Evolutionary conservation across 2,113 vertebrate genomes (phyloP), one percentile per base, ranked within the genome.

Genomic region (Eublepharis macularius): DNA sequence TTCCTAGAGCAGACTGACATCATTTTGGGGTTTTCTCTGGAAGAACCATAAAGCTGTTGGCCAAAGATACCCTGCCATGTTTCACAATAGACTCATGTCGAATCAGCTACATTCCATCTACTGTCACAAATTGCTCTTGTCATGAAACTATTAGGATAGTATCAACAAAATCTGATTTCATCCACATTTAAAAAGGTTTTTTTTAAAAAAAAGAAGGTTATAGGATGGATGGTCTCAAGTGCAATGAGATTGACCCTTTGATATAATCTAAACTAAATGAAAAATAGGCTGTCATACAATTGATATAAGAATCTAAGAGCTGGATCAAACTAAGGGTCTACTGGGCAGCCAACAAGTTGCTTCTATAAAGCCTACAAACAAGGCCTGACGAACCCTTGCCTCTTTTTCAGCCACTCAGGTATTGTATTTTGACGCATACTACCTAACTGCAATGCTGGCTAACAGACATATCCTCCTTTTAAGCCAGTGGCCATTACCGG

Each of bases 91-190:
- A 16, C 36, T 47, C 87, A 13, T 34, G 83, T 63, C 77, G 29
- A 81, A 84, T 72, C 13, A 84, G 16, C 45, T 89, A 10, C 21
- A 41, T 81, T 85, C 89, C 86, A 73, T 82, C 69, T 39, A 75
- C 63, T 80, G 2, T 39, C 24, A 45, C 0, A 2, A 54, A 85
- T 19, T 1, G 0, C 76, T 81, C 41, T 81, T 85, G 76, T 88
- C 69, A 76, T 2, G 68, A 79, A 63, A 47, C 26, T 78, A 70
- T 11, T 81, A 66, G 24, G 86, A 79, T 4, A 6, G 66, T 70
- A 69, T 34, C 43, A 47, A 81, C 65, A 69, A 65, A 51, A 69
- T 81, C 45, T 49, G 65, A 81, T 81, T 81, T 69, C 43, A 51
- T n/a, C 43, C 79, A 26, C n/a, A 17, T 68, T 80, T 49, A 68